Evolutionary conservation across 2,888 invertebrate genomes (phyloP).

Genomic region (Gerosis bhagava): DNA sequence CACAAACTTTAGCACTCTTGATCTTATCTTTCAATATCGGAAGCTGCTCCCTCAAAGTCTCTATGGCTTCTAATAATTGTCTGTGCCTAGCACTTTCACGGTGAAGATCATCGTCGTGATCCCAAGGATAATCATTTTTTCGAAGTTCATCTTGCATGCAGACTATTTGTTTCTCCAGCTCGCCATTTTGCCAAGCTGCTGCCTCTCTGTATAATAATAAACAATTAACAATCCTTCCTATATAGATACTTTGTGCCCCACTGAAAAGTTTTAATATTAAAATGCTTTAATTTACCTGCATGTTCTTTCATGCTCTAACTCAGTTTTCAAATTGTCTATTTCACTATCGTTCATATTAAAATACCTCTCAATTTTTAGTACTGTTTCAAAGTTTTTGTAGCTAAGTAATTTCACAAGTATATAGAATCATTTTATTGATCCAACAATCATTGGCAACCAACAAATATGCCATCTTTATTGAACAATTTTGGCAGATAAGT

Average conservation of each 20-base stretch:
- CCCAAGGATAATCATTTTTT: slow-evolving; percentile 65
- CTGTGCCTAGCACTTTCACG: slow-evolving; percentile 64
- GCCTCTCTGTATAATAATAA: slow-evolving; percentile 54
- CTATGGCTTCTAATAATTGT: slow-evolving; percentile 63
- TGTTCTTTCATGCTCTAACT: slow-evolving; percentile 73
- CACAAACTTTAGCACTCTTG: slow-evolving; percentile 72
- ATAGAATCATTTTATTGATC: slow-evolving; percentile 15
- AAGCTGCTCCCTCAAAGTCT: slow-evolving; percentile 59
- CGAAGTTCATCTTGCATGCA: slow-evolving; percentile 70
- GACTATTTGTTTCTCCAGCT: slow-evolving; percentile 71
- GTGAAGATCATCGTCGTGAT: slow-evolving; percentile 62
- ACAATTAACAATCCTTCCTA: slow-evolving; percentile 18
- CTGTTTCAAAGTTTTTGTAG: no score
- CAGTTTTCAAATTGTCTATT: slow-evolving; percentile 68
- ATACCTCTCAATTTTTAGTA: no score
- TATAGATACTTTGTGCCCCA: no score
- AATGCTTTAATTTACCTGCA: no score
- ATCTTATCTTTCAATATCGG: slow-evolving; percentile 69
- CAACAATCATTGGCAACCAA: slow-evolving; percentile 4
- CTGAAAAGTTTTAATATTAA: no score
- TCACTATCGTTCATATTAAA: slow-evolving; percentile 75
- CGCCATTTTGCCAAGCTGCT: slow-evolving; percentile 73
- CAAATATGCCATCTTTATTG: no score
- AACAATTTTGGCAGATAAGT: no score
- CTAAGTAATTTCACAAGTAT: no score